These are phyloP conservation scores for Conus ventricosus DNA, from an alignment of 1,140 invertebrate species.

Conservation along the genomic window DNA sequence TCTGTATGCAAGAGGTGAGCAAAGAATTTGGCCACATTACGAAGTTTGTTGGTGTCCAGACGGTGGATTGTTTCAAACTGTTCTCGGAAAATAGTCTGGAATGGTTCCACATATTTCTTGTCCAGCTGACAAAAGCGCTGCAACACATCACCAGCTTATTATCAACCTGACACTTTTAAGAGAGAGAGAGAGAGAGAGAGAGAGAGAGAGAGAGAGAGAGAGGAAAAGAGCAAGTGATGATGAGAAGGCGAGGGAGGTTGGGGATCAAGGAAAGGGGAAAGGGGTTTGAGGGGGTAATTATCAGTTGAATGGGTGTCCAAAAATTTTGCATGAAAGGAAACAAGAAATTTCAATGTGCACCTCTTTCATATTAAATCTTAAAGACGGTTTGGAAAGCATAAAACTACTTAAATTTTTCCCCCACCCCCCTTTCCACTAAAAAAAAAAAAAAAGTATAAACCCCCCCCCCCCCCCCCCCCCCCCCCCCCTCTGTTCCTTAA, in stretches of 20 bases:
- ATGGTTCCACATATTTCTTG: constrained; percentile 87
- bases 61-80: constrained; percentile 93
- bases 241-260: not conserved
- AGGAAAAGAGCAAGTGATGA: not conserved
- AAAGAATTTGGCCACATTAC: constrained; percentile 99
- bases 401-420: too few species aligned
- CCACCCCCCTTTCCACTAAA: too few species aligned
- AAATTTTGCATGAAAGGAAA: too few species aligned
- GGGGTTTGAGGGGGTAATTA: too few species aligned
- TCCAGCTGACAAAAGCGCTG: constrained; percentile 73
- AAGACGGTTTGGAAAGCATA: too few species aligned
- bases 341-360: too few species aligned
- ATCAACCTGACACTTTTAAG: not conserved
- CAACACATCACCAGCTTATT: constrained; percentile 38
- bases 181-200: not conserved
- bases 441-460: too few species aligned
- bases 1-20: constrained; percentile 97
- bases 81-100: constrained; percentile 96
- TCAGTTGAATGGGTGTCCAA: too few species aligned
- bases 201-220: not conserved
- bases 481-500: too few species aligned
- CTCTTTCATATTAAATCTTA: too few species aligned
- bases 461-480: too few species aligned
- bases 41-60: constrained; percentile 95
- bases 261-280: not conserved